Evolutionary conservation across 1,140 invertebrate species (phyloP).

Genomic region (Paraescarpia echinospica): DNA sequence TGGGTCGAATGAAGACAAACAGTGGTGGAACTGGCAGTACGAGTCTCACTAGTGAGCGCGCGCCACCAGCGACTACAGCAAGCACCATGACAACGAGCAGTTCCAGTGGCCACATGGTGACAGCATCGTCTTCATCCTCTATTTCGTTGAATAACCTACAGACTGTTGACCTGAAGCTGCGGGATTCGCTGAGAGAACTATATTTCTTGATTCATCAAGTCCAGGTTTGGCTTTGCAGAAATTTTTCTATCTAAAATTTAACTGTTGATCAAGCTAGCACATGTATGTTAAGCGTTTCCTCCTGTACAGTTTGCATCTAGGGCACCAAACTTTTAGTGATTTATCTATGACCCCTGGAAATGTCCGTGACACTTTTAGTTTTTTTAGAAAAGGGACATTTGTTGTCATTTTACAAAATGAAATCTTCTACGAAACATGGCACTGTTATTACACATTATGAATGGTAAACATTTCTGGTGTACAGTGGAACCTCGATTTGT

Average conservation of each 20-base stretch:
- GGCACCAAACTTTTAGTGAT: too few relatives aligned
- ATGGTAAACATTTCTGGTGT: too few relatives aligned
- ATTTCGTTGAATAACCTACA: background rate
- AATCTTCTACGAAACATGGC: too few relatives aligned
- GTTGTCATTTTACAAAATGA: too few relatives aligned
- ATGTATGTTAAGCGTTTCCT: too few relatives aligned
- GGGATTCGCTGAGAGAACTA: conserved; percentile 78
- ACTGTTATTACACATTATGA: too few relatives aligned
- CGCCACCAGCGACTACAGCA: background rate
- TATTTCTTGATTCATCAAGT: conserved; percentile 77
- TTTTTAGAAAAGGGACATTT: too few relatives aligned
- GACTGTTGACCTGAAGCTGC: conserved; percentile 43
- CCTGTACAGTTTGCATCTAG: too few relatives aligned
- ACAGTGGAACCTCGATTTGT: too few relatives aligned
- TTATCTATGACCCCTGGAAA: too few relatives aligned
- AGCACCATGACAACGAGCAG: conserved; percentile 13
- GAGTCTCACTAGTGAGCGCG: background rate
- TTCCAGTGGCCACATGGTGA: background rate
- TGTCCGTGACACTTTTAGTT: too few relatives aligned
- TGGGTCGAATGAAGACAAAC: background rate
- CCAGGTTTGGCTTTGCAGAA: conserved; percentile 40
- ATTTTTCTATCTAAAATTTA: conserved; percentile 9
- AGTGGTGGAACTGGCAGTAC: background rate
- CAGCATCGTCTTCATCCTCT: background rate
- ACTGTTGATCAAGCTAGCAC: background rate